phyloP scores from a whole-genome alignment of 1,140 invertebrate species.

The Zaprionus ghesquierei region DNA sequence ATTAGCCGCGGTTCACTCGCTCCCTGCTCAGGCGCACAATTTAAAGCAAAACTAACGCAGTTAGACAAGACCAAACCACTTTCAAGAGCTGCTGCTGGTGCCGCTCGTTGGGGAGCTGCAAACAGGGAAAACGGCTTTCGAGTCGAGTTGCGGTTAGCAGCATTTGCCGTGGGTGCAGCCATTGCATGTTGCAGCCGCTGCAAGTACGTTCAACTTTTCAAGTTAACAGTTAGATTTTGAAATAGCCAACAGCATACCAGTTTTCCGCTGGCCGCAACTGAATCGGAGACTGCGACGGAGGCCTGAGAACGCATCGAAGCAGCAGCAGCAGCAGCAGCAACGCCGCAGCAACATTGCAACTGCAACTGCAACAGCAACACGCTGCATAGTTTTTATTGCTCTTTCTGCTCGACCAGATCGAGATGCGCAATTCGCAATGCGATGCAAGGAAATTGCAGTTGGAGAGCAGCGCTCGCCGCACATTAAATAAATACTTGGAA shows the following conservation, averaged over 20 bases:
- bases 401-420: conserved; percentile 40
- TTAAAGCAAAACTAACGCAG: conserved; percentile 79
- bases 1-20: conserved; percentile 27
- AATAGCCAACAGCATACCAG: conserved; percentile 77
- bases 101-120: conserved; percentile 37
- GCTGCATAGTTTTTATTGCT: conserved; percentile 30
- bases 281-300: neutral
- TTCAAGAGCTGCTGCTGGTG: conserved; percentile 60
- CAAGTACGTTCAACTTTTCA: conserved; percentile 80
- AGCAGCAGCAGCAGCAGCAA: conserved; percentile 1
- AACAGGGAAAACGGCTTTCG: conserved; percentile 80
- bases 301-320: conserved; percentile 66
- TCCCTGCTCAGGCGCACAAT: conserved; percentile 66
- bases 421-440: conserved; percentile 51
- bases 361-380: neutral
- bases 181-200: conserved; percentile 68
- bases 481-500: conserved; percentile 77
- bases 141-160: conserved; percentile 52
- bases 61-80: conserved; percentile 75
- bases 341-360: neutral
- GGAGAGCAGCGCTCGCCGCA: conserved; percentile 39
- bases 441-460: conserved; percentile 75
- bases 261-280: conserved; percentile 28
- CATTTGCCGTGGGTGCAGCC: conserved; percentile 74
- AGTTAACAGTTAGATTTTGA: conserved; percentile 81